Percentiles rank a stretch among this genome's conserved stretches.
Conservation (phyloP, 64 coral and sea anemone species). For the Dendrophyllia cribrosa region DNA sequence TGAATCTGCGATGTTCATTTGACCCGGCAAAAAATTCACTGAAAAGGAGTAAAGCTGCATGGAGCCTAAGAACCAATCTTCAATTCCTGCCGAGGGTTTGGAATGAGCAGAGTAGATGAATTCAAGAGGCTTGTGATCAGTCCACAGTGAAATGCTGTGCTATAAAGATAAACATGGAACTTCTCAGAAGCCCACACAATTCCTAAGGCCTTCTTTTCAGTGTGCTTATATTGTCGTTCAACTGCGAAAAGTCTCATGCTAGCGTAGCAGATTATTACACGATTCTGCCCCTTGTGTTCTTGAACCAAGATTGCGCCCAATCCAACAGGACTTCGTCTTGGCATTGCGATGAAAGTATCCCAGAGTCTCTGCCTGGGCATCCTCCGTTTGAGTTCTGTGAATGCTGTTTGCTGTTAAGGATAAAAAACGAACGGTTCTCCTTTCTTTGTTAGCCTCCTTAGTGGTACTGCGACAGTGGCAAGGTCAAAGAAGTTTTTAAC, state of each 20-base stretch:
- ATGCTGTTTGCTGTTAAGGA: not conserved
- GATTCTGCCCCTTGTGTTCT: not conserved
- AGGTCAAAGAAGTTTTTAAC: not conserved
- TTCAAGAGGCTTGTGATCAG: too few species aligned
- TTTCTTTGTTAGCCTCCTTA: not conserved
- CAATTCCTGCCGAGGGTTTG: not conserved
- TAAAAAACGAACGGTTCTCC: not conserved
- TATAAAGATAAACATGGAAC: conserved; percentile 63
- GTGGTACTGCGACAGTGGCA: not conserved
- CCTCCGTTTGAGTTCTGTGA: not conserved
- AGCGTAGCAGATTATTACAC: not conserved
- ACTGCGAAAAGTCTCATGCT: not conserved
- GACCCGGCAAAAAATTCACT: too few species aligned
- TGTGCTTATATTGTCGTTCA: not conserved
- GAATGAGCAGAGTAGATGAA: too few species aligned
- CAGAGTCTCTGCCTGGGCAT: not conserved
- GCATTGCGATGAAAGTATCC: not conserved
- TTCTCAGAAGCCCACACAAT: not conserved
- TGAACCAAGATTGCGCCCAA: not conserved
- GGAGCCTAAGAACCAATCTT: not conserved
- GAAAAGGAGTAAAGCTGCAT: too few species aligned
- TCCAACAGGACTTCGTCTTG: not conserved
- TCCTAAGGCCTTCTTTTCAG: not conserved
- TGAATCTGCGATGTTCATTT: too few species aligned
- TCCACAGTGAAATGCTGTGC: conserved; percentile 38